Evolutionary conservation across 2,888 invertebrate genomes (phyloP).

Genomic region (Muschampia plurimacula): DNA sequence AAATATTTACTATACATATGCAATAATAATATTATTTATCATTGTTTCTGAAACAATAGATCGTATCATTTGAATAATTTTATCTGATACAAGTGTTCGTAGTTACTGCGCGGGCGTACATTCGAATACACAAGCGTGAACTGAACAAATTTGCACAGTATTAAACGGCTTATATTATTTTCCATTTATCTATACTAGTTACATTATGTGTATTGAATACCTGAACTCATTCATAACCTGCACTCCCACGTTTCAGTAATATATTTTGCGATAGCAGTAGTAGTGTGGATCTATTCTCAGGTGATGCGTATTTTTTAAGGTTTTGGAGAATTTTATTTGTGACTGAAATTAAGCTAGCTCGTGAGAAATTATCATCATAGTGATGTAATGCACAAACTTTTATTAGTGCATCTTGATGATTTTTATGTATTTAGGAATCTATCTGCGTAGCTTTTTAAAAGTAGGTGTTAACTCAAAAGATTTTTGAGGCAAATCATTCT

Average conservation of each 20-base stretch:
- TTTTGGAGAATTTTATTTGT: too few species aligned
- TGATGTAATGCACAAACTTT: too few species aligned
- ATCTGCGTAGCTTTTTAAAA: too few species aligned
- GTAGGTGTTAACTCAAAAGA: too few species aligned
- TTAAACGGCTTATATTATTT: slow-evolving; percentile 20
- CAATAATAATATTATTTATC: slow-evolving; percentile 81
- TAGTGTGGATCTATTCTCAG: background rate
- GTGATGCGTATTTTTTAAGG: background rate
- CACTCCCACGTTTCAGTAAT: background rate
- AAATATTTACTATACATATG: slow-evolving; percentile 77
- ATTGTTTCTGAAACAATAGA: slow-evolving; percentile 82
- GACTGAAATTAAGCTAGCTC: too few species aligned
- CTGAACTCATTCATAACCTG: background rate
- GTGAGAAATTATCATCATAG: too few species aligned
- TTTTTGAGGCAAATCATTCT: too few species aligned
- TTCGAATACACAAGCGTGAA: slow-evolving; percentile 38
- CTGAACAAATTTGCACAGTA: slow-evolving; percentile 25
- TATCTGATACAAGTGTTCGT: slow-evolving; percentile 78
- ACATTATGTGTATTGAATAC: background rate
- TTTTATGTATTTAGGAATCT: too few species aligned
- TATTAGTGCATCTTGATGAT: too few species aligned
- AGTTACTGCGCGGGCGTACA: slow-evolving; percentile 53
- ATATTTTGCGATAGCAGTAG: background rate
- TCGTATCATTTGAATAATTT: slow-evolving; percentile 84
- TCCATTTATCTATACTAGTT: background rate